phyloP scores from a whole-genome alignment of 2,113 vertebrate species.

The Mirounga angustirostris region DNA sequence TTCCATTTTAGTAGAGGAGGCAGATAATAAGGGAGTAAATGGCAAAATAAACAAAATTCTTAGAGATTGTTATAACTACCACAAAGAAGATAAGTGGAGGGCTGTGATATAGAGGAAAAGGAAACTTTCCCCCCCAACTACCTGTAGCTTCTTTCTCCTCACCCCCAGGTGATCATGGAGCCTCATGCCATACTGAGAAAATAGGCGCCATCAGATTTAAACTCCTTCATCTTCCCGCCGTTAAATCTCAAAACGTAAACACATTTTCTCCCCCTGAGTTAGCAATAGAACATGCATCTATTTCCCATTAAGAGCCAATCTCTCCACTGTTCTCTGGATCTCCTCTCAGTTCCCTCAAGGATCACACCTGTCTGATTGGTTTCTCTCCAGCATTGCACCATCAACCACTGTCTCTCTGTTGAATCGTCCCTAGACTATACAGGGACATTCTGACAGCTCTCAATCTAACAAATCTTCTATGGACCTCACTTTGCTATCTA shows the following conservation, averaged over 20 bases:
- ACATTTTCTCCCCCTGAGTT: neutral
- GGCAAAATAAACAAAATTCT: neutral
- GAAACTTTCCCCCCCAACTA: too few species aligned
- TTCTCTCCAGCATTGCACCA: neutral
- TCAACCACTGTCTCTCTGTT: neutral
- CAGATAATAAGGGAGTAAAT: neutral
- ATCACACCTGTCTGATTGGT: neutral
- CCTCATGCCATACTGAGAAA: neutral
- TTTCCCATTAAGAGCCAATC: neutral
- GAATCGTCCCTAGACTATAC: neutral
- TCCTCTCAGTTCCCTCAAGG: neutral
- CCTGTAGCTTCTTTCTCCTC: neutral
- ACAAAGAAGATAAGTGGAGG: neutral
- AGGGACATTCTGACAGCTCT: neutral
- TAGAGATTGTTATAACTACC: neutral
- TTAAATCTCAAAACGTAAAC: neutral
- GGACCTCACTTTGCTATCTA: neutral
- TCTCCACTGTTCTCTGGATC: neutral
- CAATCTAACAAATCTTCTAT: neutral
- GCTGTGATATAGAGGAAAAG: neutral
- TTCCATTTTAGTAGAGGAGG: neutral
- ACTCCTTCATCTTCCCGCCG: neutral
- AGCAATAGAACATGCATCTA: neutral
- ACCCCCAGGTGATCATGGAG: rapidly evolving
- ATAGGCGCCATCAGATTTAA: too few species aligned